Base-by-base conservation (phyloP, 2,797 vertebrate genomes). In the Heteromormyrus szaboi region DNA sequence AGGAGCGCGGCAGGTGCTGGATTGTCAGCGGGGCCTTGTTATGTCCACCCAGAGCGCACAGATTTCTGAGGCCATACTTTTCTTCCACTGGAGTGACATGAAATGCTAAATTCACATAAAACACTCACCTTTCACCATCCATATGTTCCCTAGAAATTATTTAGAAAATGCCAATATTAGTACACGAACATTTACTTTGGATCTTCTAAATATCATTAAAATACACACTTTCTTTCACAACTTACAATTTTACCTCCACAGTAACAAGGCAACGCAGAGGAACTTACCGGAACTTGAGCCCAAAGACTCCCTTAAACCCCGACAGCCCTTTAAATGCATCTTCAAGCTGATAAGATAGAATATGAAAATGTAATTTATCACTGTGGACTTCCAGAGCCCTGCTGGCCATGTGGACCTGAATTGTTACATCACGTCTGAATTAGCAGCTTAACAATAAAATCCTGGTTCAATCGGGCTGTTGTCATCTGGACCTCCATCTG, bases 171-270 rank as follows among this genome's bases (percentile, higher is more conserved):
- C 4, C 79, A 84, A 84, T 50, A 84, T 25, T 25, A 84, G 37
- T 25, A 84, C n/a, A 84, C 19, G 41, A 83, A 46, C 79, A 44
- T 8, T 17, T 48, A n/a, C 37, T 11, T 62, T 41, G 25, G 8
- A 22, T 62, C 59, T 62, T 25, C 22, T 62, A 62, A 11, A 25
- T 62, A 22, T 9, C 17, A 53, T n/a, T 22, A 88, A 56, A 51
- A 46, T 37, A 79, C 17, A 72, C 29, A 83, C 12, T 29, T 53
- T 62, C 44, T 59, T 25, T 62, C 59, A 17, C 62, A 46, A 92
- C 93, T 95, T 94, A 99, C 98, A 98, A 97, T 91, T 97, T 94
- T 90, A 97, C 91, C 46, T 99, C 92, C 59, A 91, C 94, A 65
- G 98, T 96, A 88, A 11, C 8, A 65, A 25, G 22, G 59, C 9